phyloP scores from a whole-genome alignment of 2,113 vertebrate genomes.

The Megaceryle maxima region DNA sequence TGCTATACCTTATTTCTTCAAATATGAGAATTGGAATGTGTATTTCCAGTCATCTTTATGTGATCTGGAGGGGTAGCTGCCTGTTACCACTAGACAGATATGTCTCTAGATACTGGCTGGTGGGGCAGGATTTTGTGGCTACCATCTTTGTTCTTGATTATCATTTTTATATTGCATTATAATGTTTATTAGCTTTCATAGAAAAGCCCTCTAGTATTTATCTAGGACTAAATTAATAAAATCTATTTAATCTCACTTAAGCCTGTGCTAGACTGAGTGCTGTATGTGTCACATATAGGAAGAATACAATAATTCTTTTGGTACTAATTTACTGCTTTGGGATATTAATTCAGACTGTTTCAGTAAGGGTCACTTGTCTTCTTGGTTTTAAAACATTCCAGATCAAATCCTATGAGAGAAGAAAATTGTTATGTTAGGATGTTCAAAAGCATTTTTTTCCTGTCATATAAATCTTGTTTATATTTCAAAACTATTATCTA shows the following conservation, averaged over 20 bases:
- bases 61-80: not conserved
- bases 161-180: not conserved
- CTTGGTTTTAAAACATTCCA: not conserved
- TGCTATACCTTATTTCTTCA: not conserved
- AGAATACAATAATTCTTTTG: not conserved
- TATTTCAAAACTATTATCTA: not conserved
- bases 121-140: not conserved
- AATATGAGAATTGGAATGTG: not conserved
- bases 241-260: not conserved
- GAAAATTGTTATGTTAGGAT: not conserved
- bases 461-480: not conserved
- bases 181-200: not conserved
- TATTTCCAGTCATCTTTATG: not conserved
- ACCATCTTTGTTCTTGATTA: not conserved
- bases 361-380: not conserved
- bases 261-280: not conserved
- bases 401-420: not conserved
- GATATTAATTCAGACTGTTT: not conserved
- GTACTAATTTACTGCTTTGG: not conserved
- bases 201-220: not conserved
- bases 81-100: not conserved
- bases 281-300: not conserved
- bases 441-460: not conserved
- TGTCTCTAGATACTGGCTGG: not conserved
- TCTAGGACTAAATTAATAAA: not conserved